These are phyloP conservation scores for Enteromius argenteus DNA, from an alignment of 2,797 vertebrate genomes.

Conservation along the genomic window DNA sequence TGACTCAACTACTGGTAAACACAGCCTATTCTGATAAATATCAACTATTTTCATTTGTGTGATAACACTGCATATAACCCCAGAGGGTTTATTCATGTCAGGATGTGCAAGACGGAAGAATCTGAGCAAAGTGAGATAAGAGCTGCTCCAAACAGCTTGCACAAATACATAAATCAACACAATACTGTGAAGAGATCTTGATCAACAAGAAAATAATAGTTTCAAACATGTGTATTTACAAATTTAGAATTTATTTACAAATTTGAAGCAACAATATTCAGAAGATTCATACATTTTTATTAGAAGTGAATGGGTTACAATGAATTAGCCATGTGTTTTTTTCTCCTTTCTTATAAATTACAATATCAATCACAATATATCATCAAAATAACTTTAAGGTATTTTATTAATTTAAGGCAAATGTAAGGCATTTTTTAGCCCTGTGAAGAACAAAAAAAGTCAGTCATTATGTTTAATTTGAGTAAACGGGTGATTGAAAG, in stretches of 20 bases:
- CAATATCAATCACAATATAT: neutral
- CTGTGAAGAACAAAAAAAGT: neutral
- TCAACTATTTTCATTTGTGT: neutral
- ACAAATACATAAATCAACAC: slow-evolving; percentile 4
- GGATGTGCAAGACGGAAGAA: neutral
- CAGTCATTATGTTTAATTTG: neutral
- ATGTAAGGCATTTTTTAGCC: neutral
- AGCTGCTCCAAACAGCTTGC: neutral
- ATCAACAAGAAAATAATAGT: neutral
- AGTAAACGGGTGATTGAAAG: neutral
- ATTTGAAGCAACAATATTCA: neutral
- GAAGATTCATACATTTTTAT: neutral
- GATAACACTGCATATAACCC: neutral
- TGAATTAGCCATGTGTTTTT: neutral
- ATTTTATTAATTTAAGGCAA: slow-evolving; percentile 1
- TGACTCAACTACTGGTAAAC: slow-evolving; percentile 3
- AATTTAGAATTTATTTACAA: neutral
- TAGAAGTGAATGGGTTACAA: neutral
- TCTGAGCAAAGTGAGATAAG: slow-evolving; percentile 23
- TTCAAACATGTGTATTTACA: slow-evolving; percentile 1
- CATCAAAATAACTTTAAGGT: neutral
- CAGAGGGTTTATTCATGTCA: neutral
- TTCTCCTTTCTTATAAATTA: neutral
- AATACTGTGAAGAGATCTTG: neutral
- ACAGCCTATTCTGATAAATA: neutral